phyloP scores from a whole-genome alignment of 2,113 vertebrate species.

The Phoxinus phoxinus region DNA sequence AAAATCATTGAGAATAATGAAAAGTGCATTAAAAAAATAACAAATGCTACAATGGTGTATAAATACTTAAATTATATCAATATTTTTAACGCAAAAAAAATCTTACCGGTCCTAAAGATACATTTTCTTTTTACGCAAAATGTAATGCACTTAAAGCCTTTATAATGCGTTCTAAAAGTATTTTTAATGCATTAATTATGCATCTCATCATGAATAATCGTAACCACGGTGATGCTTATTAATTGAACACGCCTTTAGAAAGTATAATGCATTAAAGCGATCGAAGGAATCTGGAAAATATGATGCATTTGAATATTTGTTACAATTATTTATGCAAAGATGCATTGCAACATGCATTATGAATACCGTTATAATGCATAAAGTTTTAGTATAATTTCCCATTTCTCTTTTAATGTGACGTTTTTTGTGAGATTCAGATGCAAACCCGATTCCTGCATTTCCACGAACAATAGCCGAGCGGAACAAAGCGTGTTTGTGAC shows the following conservation, averaged over 20 bases:
- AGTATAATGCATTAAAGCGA: too few relatives aligned
- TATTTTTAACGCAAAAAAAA: background rate
- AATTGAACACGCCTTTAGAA: too few relatives aligned
- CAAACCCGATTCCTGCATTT: background rate
- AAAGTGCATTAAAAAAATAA: background rate
- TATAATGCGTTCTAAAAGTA: too few relatives aligned
- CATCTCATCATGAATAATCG: too few relatives aligned
- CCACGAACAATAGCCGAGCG: background rate
- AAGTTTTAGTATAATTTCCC: too few relatives aligned
- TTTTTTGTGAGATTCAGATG: background rate
- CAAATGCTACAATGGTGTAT: background rate
- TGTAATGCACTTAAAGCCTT: background rate
- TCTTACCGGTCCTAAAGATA: background rate
- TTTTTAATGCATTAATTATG: too few relatives aligned
- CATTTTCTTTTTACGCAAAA: background rate
- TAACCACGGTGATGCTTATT: too few relatives aligned
- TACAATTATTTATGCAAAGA: too few relatives aligned
- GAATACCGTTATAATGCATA: too few relatives aligned
- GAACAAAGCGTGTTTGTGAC: constrained; percentile 20
- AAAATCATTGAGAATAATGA: background rate
- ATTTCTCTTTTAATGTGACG: background rate
- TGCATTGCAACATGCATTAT: too few relatives aligned
- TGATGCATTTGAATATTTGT: too few relatives aligned
- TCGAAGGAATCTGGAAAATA: too few relatives aligned
- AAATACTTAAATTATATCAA: background rate